Conservation (phyloP, 1,140 invertebrate species). For the Heliconius hermathena region DNA sequence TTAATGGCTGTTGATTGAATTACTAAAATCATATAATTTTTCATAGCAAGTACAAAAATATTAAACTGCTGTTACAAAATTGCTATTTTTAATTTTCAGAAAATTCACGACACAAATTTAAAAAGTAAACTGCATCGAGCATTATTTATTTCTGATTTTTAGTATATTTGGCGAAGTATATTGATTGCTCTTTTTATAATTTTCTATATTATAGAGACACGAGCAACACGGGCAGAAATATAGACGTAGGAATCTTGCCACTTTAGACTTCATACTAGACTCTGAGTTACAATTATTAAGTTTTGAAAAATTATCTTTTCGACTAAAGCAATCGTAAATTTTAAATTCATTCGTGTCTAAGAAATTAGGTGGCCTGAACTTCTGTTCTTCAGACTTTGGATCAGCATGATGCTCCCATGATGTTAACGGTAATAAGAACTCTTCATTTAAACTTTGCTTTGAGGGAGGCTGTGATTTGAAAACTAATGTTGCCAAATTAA, state of each 20-base stretch:
- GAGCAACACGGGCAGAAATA: slow-evolving; percentile 76
- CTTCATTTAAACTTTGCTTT: slow-evolving; percentile 64
- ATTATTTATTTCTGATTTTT: neutral
- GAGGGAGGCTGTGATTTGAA: slow-evolving; percentile 60
- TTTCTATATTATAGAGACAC: slow-evolving; percentile 69
- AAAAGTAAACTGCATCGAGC: neutral
- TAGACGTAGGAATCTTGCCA: slow-evolving; percentile 68
- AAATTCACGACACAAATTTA: slow-evolving; percentile 1
- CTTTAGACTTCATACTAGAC: slow-evolving; percentile 56
- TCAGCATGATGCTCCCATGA: slow-evolving; percentile 57
- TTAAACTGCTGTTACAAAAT: neutral
- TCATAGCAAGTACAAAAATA: neutral
- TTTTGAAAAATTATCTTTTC: neutral
- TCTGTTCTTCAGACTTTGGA: neutral
- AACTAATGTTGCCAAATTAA: slow-evolving; percentile 72
- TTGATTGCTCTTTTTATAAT: slow-evolving; percentile 50
- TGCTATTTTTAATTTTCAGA: slow-evolving; percentile 20
- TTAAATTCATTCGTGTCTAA: neutral
- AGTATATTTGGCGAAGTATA: slow-evolving; percentile 22
- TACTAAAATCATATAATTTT: too few species aligned
- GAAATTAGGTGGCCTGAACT: neutral
- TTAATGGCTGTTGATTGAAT: too few species aligned
- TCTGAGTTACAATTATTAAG: slow-evolving; percentile 18
- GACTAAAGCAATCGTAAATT: neutral
- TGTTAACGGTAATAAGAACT: slow-evolving; percentile 63